Base-by-base conservation (phyloP, 2,888 invertebrate species). In the Fabriciana adippe region DNA sequence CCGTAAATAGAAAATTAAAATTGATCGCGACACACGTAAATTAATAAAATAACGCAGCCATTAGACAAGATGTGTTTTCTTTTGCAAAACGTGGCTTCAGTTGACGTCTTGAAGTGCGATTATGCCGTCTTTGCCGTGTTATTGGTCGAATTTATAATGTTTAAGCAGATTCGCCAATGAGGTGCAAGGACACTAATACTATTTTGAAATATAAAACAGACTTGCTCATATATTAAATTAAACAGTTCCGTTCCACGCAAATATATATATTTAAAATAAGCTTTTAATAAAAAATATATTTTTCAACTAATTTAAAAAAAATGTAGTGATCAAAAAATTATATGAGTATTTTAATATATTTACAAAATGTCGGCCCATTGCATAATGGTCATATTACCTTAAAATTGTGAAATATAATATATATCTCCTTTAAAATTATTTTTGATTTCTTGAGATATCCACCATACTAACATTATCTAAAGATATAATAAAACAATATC, bases 41-140 rank as follows among this genome's bases (percentile, higher is more conserved):
- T 75, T 77, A 72, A 71, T 73, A 78, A 79, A 78, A 75, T 72
- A 70, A 72, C 80, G 81, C 81, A 86, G 84, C 83, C 85, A 88
- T 84, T 76, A 64, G 74, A 76, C 75, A 78, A 72, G 73, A 35
- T 64, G 71, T 74, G 81, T 78, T 85, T 75, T 77, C 75, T 26
- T 64, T 70, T 67, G 65, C 71, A 68, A 75, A 79, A 79, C 74
- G 78, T 73, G 70, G 68, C 48, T 71, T 66, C 69, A 75, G 72
- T 65, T 67, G 50, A 53, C 16, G 56, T 67, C 26, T 54, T 18
- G 51, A 16, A 4, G 21, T 66, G 74, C 57, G 68, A 68, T 77
- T 76, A 78, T 11, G 16, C n/a, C 14, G 61, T 53, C 14, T 13
- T 3, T 16, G 21, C 14, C 11, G 26, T 63, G 0, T 64, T 50